Percentiles rank a stretch among this genome's conserved stretches.
Evolutionary conservation across 2,888 invertebrate genomes (phyloP).

Genomic region (Amphipyra tragopoginis): DNA sequence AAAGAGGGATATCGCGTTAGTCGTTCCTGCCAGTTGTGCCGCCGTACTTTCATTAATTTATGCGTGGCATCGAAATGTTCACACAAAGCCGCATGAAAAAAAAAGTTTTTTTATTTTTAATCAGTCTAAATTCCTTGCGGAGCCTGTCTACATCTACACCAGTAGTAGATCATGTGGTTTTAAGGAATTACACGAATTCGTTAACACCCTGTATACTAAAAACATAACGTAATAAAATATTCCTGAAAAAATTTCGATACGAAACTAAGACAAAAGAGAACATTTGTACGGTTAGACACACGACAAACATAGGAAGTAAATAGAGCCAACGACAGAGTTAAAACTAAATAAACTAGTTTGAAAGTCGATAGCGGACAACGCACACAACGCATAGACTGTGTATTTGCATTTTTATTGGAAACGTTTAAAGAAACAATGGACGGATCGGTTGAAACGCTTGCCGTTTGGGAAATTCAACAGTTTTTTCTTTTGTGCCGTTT

Average conservation of each 20-base stretch:
- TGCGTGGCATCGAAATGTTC: no score
- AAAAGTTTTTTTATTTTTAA: no score
- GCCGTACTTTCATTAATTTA: no score
- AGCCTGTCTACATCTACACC: no score
- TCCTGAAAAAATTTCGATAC: conserved; percentile 3
- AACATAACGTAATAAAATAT: conserved; percentile 15
- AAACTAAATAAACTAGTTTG: conserved; percentile 82
- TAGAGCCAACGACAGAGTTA: conserved; percentile 61
- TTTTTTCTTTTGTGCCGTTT: conserved; percentile 41
- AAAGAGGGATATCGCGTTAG: no score
- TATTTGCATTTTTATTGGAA: conserved; percentile 87
- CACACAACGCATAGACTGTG: conserved; percentile 65
- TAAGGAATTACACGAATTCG: no score
- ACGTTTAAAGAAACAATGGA: conserved; percentile 84
- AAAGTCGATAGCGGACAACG: conserved; percentile 72
- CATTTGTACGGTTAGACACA: conserved; percentile 28
- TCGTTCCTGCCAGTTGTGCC: no score
- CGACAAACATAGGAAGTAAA: conserved; percentile 56
- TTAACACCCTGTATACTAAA: no score
- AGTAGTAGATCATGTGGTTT: no score
- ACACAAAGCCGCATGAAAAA: no score
- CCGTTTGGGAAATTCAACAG: conserved; percentile 64
- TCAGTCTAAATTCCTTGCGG: no score
- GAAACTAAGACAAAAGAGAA: conserved; percentile 35
- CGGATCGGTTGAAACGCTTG: conserved; percentile 66